Percentiles rank a stretch among this genome's conserved stretches.
phyloP scores from a whole-genome alignment of 2,113 vertebrate genomes.

The Pampusana beccarii region DNA sequence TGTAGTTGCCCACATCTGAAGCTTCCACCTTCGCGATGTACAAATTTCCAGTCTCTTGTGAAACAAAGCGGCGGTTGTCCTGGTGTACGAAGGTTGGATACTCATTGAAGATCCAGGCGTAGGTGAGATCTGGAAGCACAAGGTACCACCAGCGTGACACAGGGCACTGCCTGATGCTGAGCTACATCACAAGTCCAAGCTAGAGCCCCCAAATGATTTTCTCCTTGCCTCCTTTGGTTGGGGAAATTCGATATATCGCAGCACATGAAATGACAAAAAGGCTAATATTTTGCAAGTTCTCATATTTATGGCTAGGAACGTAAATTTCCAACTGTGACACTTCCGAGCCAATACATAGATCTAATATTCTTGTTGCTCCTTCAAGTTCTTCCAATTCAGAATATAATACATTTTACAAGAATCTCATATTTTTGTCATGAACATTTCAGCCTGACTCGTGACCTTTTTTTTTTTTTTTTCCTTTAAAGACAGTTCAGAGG shows the following conservation, averaged over 20 bases:
- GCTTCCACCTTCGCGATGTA: conserved; percentile 96
- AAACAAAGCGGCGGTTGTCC: conserved; percentile 93
- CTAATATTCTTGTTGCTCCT: background rate
- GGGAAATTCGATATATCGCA: fast-evolving
- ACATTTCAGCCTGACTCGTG: background rate
- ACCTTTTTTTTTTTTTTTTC: background rate
- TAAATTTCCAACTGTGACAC: background rate
- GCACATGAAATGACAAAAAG: fast-evolving
- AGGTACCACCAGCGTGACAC: background rate
- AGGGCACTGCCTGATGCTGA: too few relatives aligned
- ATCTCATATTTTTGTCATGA: background rate
- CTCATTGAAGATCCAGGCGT: conserved; percentile 99
- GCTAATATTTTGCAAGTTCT: background rate
- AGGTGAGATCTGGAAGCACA: conserved; percentile 85
- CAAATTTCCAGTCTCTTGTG: conserved; percentile 93
- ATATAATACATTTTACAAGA: background rate
- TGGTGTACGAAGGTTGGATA: conserved; percentile 91
- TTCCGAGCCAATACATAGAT: fast-evolving
- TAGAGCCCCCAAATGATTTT: background rate
- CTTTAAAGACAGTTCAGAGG: background rate
- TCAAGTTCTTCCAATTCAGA: background rate
- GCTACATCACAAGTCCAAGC: background rate
- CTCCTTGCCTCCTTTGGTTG: background rate
- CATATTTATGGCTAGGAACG: background rate
- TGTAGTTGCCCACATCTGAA: conserved; percentile 95